phyloP scores from a whole-genome alignment of 2,888 invertebrate species.

The Nymphalis c-album region DNA sequence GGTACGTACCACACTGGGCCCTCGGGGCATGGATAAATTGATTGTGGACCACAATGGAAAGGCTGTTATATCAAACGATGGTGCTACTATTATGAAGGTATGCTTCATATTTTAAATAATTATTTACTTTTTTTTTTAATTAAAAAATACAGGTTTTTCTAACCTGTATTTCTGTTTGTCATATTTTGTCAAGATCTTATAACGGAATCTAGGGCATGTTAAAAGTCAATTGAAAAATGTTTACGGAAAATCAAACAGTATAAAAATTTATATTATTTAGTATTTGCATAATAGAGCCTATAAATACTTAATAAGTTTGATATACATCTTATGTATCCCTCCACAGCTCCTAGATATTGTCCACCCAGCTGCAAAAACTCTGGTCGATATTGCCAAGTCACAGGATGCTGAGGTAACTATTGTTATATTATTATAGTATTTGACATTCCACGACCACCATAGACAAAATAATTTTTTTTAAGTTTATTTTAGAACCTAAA shows the following conservation, averaged over 20 bases:
- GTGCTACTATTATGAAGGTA: slow-evolving; percentile 97
- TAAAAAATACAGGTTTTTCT: no score
- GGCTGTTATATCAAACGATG: slow-evolving; percentile 99
- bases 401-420: slow-evolving; percentile 95
- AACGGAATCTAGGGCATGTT: no score
- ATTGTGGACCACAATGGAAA: slow-evolving; percentile 95
- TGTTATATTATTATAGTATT: background rate
- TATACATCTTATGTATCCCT: slow-evolving; percentile 1
- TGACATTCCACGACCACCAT: no score
- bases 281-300: no score
- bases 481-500: no score
- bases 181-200: no score
- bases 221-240: no score
- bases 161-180: background rate
- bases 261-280: background rate
- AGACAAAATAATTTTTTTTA: no score
- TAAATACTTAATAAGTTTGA: no score
- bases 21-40: slow-evolving; percentile 99
- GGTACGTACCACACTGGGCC: slow-evolving; percentile 96
- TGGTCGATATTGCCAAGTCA: slow-evolving; percentile 99
- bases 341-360: slow-evolving; percentile 93
- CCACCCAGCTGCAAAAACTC: slow-evolving; percentile 98
- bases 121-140: background rate
- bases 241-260: no score
- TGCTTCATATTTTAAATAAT: background rate